Conservation (phyloP, 1,140 invertebrate genomes). For the Copidosoma floridanum region DNA sequence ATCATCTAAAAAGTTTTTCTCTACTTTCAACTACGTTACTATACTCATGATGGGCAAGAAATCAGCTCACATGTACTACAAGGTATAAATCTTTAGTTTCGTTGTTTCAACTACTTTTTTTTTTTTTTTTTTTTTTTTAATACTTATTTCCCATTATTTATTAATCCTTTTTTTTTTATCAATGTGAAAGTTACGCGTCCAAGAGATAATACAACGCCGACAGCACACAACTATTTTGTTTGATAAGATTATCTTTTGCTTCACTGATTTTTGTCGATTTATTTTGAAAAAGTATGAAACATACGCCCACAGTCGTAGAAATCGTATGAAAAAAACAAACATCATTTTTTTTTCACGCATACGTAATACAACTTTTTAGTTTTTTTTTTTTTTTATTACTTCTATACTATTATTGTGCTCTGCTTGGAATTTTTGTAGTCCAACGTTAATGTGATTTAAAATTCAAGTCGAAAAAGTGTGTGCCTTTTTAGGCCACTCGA, state of each 20-base stretch:
- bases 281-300: slow-evolving; percentile 49
- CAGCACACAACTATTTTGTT: slow-evolving; percentile 21
- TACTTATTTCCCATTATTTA: no score
- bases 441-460: no score
- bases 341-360: slow-evolving; percentile 18
- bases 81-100: slow-evolving; percentile 20
- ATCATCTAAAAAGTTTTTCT: slow-evolving; percentile 10
- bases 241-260: slow-evolving; percentile 10
- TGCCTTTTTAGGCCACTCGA: slow-evolving; percentile 14
- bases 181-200: slow-evolving; percentile 25
- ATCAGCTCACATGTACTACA: slow-evolving; percentile 6
- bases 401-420: no score
- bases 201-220: slow-evolving; percentile 15
- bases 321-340: slow-evolving; percentile 43
- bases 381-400: neutral
- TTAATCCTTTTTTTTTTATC: no score
- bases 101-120: slow-evolving; percentile 22
- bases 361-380: neutral
- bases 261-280: slow-evolving; percentile 3
- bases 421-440: no score
- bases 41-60: slow-evolving; percentile 8
- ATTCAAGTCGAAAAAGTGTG: no score
- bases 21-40: slow-evolving; percentile 2
- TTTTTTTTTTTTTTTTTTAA: neutral
- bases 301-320: slow-evolving; percentile 39